Evolutionary conservation across 2,888 invertebrate genomes (phyloP).

Genomic region (Allolobophora icterica): DNA sequence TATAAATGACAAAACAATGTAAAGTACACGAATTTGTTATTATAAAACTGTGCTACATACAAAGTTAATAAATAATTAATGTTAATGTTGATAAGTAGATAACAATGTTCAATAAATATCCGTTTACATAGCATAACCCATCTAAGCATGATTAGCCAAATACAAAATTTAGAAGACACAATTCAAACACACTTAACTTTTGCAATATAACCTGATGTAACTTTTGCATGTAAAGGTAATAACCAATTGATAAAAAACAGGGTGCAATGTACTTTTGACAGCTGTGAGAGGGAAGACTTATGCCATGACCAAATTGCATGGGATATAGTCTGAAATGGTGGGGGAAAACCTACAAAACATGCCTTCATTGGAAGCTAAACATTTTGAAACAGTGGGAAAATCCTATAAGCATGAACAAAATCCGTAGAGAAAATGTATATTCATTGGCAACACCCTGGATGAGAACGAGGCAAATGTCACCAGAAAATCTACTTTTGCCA

Average conservation of each 20-base stretch:
- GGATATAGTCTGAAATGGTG: too few species aligned
- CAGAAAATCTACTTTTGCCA: neutral
- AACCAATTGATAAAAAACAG: neutral
- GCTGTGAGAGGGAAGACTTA: too few species aligned
- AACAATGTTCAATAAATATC: conserved; percentile 6
- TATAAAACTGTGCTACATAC: neutral
- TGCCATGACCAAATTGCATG: neutral
- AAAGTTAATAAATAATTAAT: neutral
- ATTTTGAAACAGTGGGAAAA: neutral
- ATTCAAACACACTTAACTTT: neutral
- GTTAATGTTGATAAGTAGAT: neutral
- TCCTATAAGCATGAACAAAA: too few species aligned
- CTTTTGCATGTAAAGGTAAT: neutral
- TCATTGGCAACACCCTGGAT: neutral
- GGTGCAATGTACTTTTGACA: neutral
- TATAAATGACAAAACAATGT: neutral
- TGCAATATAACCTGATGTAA: neutral
- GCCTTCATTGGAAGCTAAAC: neutral
- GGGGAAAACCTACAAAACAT: neutral
- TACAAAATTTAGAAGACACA: neutral
- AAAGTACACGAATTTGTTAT: neutral
- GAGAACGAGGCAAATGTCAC: neutral
- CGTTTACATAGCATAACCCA: neutral
- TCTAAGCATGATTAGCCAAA: neutral
- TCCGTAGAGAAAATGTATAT: too few species aligned